A percentile compares a stretch with the other conserved stretches of the same genome.
phyloP scores from a whole-genome alignment of 2,113 vertebrate species.

The Osmerus mordax region DNA sequence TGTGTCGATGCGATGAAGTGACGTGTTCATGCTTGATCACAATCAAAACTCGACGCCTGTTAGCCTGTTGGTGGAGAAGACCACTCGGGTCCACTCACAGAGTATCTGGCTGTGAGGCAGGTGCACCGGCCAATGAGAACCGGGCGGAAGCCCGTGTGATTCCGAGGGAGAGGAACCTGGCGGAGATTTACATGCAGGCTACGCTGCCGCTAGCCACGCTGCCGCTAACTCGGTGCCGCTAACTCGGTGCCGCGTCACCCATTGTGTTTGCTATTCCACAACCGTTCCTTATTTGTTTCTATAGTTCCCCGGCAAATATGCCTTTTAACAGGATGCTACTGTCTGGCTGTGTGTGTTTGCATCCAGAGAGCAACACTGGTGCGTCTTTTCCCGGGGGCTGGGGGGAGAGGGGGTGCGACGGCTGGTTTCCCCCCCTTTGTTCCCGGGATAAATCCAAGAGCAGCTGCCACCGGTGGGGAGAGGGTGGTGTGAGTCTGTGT shows the following conservation, averaged over 20 bases:
- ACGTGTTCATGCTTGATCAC: no score
- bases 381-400: conserved; percentile 37
- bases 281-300: neutral
- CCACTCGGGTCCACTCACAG: no score
- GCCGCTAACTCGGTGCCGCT: no score
- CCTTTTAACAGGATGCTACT: neutral
- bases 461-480: conserved; percentile 81
- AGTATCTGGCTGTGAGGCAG: conserved; percentile 29
- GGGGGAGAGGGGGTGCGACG: conserved; percentile 48
- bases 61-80: no score
- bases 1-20: no score
- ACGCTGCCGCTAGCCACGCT: no score
- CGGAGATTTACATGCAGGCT: no score
- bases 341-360: neutral
- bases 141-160: no score
- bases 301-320: neutral
- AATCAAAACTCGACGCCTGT: no score
- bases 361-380: conserved; percentile 7
- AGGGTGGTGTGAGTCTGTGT: no score
- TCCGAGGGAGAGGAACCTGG: no score
- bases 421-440: conserved; percentile 68
- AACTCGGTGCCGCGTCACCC: no score
- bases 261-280: neutral
- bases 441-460: conserved; percentile 76
- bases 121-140: conserved; percentile 38